These are phyloP conservation scores for Struthio camelus DNA, from an alignment of 2,113 vertebrate genomes.

Conservation along the genomic window DNA sequence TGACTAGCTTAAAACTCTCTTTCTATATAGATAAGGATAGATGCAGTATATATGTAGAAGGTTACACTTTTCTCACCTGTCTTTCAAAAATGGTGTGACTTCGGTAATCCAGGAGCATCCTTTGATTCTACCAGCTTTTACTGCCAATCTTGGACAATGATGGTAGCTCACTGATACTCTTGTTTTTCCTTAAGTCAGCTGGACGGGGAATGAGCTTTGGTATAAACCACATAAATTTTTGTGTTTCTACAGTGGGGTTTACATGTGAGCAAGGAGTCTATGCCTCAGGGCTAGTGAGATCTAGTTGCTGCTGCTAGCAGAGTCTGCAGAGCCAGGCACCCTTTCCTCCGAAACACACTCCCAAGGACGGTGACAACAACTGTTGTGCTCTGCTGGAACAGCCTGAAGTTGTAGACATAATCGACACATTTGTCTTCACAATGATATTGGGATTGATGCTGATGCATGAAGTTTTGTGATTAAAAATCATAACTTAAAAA, in stretches of 20 bases:
- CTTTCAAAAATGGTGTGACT: background rate
- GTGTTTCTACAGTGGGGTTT: background rate
- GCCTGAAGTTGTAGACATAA: background rate
- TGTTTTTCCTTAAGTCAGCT: background rate
- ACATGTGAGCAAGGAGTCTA: background rate
- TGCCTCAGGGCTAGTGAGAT: accelerated
- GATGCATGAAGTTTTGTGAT: background rate
- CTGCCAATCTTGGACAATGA: background rate
- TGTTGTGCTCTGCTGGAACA: too few species aligned
- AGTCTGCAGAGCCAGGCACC: background rate
- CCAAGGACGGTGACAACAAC: background rate
- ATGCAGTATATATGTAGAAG: background rate
- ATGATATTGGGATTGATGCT: background rate
- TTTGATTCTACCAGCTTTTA: background rate
- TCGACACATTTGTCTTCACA: background rate
- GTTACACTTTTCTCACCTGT: background rate
- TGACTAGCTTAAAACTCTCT: background rate
- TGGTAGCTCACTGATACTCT: background rate
- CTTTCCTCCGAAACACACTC: background rate
- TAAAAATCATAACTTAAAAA: background rate
- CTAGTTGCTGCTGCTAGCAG: background rate
- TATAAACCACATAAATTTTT: background rate
- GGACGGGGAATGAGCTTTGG: background rate
- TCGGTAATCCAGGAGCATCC: background rate
- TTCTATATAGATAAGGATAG: background rate